A percentile compares a stretch with the other conserved stretches of the same genome.
These are phyloP conservation scores for Turnix velox DNA, from an alignment of 2,113 vertebrate species.

Conservation along the genomic window DNA sequence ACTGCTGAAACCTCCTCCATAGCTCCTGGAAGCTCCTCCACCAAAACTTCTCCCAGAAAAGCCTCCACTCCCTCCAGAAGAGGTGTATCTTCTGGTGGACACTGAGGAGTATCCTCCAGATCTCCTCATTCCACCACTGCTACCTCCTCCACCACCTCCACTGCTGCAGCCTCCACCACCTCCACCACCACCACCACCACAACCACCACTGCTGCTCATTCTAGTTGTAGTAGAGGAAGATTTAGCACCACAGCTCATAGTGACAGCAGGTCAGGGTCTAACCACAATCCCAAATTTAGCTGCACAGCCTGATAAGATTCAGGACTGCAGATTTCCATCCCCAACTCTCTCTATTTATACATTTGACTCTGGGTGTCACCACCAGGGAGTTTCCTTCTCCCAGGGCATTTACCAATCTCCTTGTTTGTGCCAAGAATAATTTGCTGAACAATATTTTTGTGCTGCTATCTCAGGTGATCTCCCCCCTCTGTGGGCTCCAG, in stretches of 20 bases:
- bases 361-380: slow-evolving; percentile 55
- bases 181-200: background rate
- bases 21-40: slow-evolving; percentile 48
- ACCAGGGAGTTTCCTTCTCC: slow-evolving; percentile 63
- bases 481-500: background rate
- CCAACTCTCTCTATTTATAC: slow-evolving; percentile 44
- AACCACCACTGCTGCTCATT: background rate
- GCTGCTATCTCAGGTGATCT: slow-evolving; percentile 16
- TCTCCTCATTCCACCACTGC: background rate
- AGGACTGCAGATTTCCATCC: slow-evolving; percentile 34
- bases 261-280: background rate
- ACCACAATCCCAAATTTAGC: slow-evolving; percentile 3
- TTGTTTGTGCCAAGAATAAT: slow-evolving; percentile 70
- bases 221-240: background rate
- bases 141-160: slow-evolving; percentile 15
- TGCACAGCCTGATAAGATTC: slow-evolving; percentile 51
- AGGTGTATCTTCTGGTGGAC: slow-evolving; percentile 28
- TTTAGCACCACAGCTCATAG: slow-evolving; percentile 58
- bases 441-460: slow-evolving; percentile 62
- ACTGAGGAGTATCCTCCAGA: slow-evolving; percentile 24
- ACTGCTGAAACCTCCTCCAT: slow-evolving; percentile 41
- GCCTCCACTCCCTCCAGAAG: slow-evolving; percentile 39
- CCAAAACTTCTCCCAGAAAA: slow-evolving; percentile 62
- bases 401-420: slow-evolving; percentile 57
- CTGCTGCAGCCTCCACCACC: background rate